phyloP scores from a whole-genome alignment of 2,113 vertebrate species.

The Mesembrinibis cayennensis region DNA sequence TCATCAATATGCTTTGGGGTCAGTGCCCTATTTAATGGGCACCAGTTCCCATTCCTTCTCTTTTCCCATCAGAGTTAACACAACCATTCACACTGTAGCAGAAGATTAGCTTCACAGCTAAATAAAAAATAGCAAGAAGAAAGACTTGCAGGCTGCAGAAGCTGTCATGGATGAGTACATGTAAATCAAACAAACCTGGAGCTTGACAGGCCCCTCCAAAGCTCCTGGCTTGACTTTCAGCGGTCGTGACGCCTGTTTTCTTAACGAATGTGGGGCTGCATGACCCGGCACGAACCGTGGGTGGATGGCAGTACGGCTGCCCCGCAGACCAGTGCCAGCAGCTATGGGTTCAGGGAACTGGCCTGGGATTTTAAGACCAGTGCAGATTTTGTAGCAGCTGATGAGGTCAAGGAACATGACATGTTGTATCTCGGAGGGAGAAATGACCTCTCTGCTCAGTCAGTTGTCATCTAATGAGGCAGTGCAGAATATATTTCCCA shows the following conservation, averaged over 20 bases:
- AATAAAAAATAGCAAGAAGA: neutral
- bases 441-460: neutral
- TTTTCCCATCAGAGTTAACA: neutral
- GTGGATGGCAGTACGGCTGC: neutral
- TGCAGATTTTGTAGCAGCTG: neutral
- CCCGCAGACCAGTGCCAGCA: neutral
- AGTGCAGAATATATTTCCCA: fast-evolving
- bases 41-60: neutral
- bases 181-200: neutral
- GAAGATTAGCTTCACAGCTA: neutral
- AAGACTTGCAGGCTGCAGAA: neutral
- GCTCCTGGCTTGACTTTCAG: neutral
- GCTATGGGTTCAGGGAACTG: neutral
- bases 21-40: neutral
- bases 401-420: neutral
- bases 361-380: neutral
- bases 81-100: neutral
- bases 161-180: neutral
- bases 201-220: neutral
- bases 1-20: neutral
- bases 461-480: neutral
- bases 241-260: fast-evolving
- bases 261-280: fast-evolving
- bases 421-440: neutral
- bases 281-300: fast-evolving